These are phyloP conservation scores for Ptyas mucosa DNA, from an alignment of 2,113 vertebrate species.

Conservation along the genomic window DNA sequence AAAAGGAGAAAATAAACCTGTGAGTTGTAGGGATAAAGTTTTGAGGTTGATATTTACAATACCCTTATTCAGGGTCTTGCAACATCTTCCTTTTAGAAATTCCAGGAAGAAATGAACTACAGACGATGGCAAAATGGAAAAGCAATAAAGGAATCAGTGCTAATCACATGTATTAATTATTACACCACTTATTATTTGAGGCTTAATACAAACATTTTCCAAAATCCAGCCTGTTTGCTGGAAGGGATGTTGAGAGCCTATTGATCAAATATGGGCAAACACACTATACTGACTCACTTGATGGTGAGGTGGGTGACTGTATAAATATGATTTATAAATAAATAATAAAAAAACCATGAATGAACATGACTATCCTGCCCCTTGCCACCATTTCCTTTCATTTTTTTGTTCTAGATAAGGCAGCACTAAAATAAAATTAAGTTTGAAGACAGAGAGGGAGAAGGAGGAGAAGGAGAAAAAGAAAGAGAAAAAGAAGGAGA, in stretches of 20 bases:
- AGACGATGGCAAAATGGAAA: not conserved
- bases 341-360: not conserved
- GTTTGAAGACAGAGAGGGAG: not conserved
- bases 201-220: constrained; percentile 21
- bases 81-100: not conserved
- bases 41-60: not conserved
- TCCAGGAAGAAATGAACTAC: not conserved
- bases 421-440: not conserved
- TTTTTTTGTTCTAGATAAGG: not conserved
- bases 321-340: not conserved
- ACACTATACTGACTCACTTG: not conserved
- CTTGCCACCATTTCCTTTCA: not conserved
- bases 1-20: not conserved
- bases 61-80: not conserved
- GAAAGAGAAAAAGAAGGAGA: not conserved
- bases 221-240: not conserved
- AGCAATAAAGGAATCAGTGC: constrained; percentile 15
- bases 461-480: not conserved
- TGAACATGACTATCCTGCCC: not conserved
- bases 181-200: constrained; percentile 35
- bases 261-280: not conserved
- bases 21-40: too few species aligned
- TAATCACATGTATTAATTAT: constrained; percentile 51
- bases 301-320: not conserved
- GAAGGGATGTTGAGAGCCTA: not conserved